Base-by-base conservation (phyloP, 2,113 vertebrate genomes). In the Amblyornis subalaris region DNA sequence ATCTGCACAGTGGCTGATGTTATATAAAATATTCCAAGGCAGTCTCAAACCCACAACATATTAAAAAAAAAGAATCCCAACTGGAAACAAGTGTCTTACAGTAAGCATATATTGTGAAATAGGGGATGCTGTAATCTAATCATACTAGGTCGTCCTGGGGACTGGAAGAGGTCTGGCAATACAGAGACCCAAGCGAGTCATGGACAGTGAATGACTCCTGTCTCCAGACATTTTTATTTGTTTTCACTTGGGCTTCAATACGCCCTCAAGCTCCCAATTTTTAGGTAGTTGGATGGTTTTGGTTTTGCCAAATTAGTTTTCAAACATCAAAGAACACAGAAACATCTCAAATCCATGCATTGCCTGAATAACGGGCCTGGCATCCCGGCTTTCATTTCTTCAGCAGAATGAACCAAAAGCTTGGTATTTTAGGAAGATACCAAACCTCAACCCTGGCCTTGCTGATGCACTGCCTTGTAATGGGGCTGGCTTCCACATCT, bases 1-100 rank as follows among this genome's bases (percentile, higher is more conserved):
- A 96, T 97, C 96, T 96, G 94, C 90, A 93, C 86, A 95, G 95
- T 96, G 69, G 94, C 88, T 92, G 95, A 95, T 93, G 91, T 88
- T 87, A 91, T 75, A 92, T 73, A 85, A 96, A 97, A 95, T 96
- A 92, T 88, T 96, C 84, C 78, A 95, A 95, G n/a, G 21, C 92
- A 88, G 82, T 76, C 47, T 94, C 88, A 92, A 95, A 92, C 35
- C 44, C 66, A 86, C 67, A 91, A 60, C 44, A 80, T 55, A 33
- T 55, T 13, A 62, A 83, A 60, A 44, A 66, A 75, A 61, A 82
- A 23, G 42, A 51, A 50, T 60, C 47, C 51, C 35, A 86, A 71
- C 33, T 76, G 82, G 54, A 88, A 88, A 72, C 14, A 76, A 92
- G 48, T 78, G 17, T 66, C 82, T 91, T 90, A 47, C 54, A 78